Evolutionary conservation across 2,888 invertebrate genomes (phyloP).

Genomic region (Diaprepes abbreviatus): DNA sequence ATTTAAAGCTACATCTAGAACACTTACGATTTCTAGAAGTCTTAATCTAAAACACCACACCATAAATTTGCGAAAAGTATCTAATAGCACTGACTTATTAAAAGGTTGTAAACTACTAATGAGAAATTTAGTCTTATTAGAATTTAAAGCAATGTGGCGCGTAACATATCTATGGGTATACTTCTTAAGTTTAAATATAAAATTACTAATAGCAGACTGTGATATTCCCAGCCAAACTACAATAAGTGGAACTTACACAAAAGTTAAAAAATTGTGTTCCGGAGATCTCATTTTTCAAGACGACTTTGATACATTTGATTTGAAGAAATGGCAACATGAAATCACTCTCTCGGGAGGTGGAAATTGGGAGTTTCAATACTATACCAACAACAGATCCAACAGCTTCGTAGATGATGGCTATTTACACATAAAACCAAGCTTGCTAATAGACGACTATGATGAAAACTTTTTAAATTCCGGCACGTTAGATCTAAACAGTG

Average conservation of each 20-base stretch:
- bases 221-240: constrained; percentile 28
- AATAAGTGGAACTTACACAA: constrained; percentile 21
- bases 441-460: constrained; percentile 72
- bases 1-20: no score
- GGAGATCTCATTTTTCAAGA: constrained; percentile 76
- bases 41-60: no score
- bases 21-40: no score
- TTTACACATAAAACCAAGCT: constrained; percentile 75
- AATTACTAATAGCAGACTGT: neutral
- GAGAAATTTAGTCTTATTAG: neutral
- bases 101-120: neutral
- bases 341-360: constrained; percentile 76
- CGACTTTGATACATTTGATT: constrained; percentile 73
- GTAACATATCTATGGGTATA: neutral
- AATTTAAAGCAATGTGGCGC: neutral
- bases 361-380: constrained; percentile 78
- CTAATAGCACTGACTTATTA: neutral
- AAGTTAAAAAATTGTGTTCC: constrained; percentile 67
- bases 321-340: constrained; percentile 77
- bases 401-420: constrained; percentile 73
- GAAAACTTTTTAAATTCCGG: constrained; percentile 71
- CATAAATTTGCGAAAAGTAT: neutral
- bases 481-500: constrained; percentile 72
- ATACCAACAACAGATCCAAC: constrained; percentile 77
- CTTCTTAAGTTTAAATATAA: neutral